Conservation (phyloP, 92 coral and sea anemone species). For the Meandrina meandrites region DNA sequence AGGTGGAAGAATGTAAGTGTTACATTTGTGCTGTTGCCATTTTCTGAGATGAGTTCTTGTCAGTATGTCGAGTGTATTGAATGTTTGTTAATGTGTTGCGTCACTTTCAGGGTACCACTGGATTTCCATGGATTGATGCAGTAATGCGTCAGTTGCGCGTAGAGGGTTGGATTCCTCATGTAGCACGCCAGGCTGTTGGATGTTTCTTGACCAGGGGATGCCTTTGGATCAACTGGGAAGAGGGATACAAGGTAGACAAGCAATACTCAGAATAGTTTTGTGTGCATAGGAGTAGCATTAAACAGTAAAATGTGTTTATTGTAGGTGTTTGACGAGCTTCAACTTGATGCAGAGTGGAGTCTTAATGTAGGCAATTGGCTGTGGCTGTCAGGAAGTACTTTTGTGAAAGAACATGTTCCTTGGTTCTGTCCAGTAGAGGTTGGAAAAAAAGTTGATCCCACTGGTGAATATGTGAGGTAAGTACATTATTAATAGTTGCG, state of each 20-base stretch:
- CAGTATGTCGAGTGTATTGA: not conserved
- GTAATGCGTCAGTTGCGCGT: conserved; percentile 74
- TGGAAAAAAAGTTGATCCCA: conserved; percentile 71
- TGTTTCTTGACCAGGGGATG: conserved; percentile 80
- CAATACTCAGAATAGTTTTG: not conserved
- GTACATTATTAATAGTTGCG: not conserved
- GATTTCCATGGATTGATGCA: conserved; percentile 93
- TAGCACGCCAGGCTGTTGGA: conserved; percentile 74
- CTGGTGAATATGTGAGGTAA: conserved; percentile 71
- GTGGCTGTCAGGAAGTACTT: conserved; percentile 71
- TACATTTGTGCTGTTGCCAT: not conserved
- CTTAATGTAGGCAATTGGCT: conserved; percentile 77
- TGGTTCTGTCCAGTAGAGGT: conserved; percentile 78
- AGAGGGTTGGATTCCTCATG: conserved; percentile 83
- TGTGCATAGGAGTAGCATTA: not conserved
- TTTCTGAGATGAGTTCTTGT: not conserved
- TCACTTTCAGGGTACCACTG: conserved; percentile 67
- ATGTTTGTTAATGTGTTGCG: not conserved
- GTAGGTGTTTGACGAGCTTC: conserved; percentile 74
- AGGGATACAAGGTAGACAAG: conserved; percentile 70
- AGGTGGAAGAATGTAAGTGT: conserved; percentile 60
- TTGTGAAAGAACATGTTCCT: conserved; percentile 49
- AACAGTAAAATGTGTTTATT: not conserved
- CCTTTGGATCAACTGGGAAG: conserved; percentile 90
- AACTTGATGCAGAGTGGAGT: conserved; percentile 83